phyloP scores from a whole-genome alignment of 2,797 vertebrate genomes.

The Xyrichtys novacula region DNA sequence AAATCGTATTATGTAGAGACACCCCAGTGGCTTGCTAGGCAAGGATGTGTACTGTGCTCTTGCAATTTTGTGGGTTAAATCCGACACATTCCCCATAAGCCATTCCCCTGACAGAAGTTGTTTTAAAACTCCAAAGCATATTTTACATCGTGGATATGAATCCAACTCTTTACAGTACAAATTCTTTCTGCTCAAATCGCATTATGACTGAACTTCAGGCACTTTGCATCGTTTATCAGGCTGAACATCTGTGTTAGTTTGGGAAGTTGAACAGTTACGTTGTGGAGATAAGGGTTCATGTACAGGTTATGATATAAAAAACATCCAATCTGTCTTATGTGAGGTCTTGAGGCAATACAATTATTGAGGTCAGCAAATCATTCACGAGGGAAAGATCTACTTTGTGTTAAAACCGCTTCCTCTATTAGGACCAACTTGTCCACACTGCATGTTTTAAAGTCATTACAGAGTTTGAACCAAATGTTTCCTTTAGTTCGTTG shows the following conservation, averaged over 20 bases:
- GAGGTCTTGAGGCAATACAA: not conserved
- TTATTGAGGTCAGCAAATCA: not conserved
- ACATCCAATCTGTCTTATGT: not conserved
- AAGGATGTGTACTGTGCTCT: constrained; percentile 14
- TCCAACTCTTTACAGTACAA: not conserved
- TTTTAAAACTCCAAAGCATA: constrained; percentile 8
- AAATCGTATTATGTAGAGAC: constrained; percentile 62
- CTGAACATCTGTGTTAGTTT: not conserved
- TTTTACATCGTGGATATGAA: constrained; percentile 20
- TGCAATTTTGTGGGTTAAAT: constrained; percentile 25
- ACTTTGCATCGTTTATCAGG: constrained; percentile 12
- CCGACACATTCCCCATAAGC: constrained; percentile 13
- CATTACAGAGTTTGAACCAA: not conserved
- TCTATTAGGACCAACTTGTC: not conserved
- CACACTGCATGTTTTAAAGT: not conserved
- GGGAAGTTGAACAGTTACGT: not conserved
- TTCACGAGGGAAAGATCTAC: not conserved
- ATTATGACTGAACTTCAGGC: not conserved
- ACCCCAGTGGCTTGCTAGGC: constrained; percentile 40
- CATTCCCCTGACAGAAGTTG: constrained; percentile 1
- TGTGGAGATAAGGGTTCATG: constrained; percentile 24
- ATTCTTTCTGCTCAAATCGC: constrained; percentile 18
- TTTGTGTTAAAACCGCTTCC: not conserved
- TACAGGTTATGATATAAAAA: not conserved
- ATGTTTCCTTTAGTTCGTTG: no score